Percentiles rank a stretch among this genome's conserved stretches.
These are phyloP conservation scores for Lateolabrax maculatus DNA, from an alignment of 2,797 vertebrate species.

Conservation along the genomic window DNA sequence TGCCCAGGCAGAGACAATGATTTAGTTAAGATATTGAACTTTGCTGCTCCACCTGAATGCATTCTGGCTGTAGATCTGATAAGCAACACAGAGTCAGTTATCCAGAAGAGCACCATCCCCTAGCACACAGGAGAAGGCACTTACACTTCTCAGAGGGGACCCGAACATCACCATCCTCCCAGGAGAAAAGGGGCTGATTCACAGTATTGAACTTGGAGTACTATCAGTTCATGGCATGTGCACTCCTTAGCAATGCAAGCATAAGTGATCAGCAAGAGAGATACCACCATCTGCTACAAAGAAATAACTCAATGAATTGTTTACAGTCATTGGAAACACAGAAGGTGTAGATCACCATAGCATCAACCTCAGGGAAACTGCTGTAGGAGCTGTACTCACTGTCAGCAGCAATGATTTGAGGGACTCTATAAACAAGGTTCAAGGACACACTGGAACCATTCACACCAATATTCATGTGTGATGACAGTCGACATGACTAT, in stretches of 20 bases:
- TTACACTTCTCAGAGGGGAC: slow-evolving; percentile 32
- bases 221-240: slow-evolving; percentile 34
- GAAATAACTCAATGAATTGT: slow-evolving; percentile 18
- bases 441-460: slow-evolving; percentile 25
- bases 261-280: slow-evolving; percentile 38
- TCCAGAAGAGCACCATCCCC: slow-evolving; percentile 48
- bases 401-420: background rate
- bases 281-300: background rate
- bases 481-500: background rate
- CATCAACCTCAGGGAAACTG: background rate
- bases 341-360: slow-evolving; percentile 3
- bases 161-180: slow-evolving; percentile 14
- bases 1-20: slow-evolving; percentile 12
- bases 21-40: slow-evolving; percentile 44
- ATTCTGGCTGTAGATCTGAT: slow-evolving; percentile 51
- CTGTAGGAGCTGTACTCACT: background rate
- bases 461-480: background rate
- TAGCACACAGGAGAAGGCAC: slow-evolving; percentile 35
- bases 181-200: slow-evolving; percentile 18
- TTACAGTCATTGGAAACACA: slow-evolving; percentile 18
- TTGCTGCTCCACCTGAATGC: slow-evolving; percentile 29
- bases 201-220: slow-evolving; percentile 27
- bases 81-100: slow-evolving; percentile 51
- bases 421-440: slow-evolving; percentile 13
- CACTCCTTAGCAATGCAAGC: slow-evolving; percentile 30